Base-by-base conservation (phyloP, 2,888 invertebrate genomes). In the Spisula solida region DNA sequence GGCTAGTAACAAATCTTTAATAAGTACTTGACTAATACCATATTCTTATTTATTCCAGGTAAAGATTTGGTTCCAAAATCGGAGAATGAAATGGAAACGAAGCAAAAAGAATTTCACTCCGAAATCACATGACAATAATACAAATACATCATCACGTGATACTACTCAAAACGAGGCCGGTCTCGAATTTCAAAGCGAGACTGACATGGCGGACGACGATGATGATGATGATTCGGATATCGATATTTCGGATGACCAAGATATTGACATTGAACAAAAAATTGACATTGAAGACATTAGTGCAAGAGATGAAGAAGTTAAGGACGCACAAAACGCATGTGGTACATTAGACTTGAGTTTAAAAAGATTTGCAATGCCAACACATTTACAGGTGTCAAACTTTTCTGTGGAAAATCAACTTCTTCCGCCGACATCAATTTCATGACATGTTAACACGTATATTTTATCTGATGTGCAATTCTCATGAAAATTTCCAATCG, bases 11-110 rank as follows among this genome's bases (percentile, higher is more conserved):
- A 16, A 51, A 16, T 51, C 1, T 51, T 14, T 1, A 4, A 51
- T 51, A 16, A 16, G 16, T 16, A 12, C 51, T 12, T 51, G 51
- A 51, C 18, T 20, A n/a, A n/a, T 60, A 60, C 25, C 1, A n/a
- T 25, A 18, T 41, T 56, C n/a, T 56, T 55, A n/a, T 20, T 16
- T 18, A 16, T 90, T 91, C 34, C 90, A 99, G 98, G 99, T 99
- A 92, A 99, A 99, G 97, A 99, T 99, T 95, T 99, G 99, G 99
- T 99, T 99, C 97, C 99, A 99, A 97, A 99, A 99, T 97, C 97
- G 99, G 82, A 98, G 99, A 94, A 99, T 99, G 99, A 99, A 99
- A 96, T 99, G 99, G 99, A 99, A 99, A 96, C 97, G 99, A 18
- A 99, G 99, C 93, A 99, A 99, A 97, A 99, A 99, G 96, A 98